phyloP scores from a whole-genome alignment of 2,888 invertebrate species.

The Sylvicola cinctus region DNA sequence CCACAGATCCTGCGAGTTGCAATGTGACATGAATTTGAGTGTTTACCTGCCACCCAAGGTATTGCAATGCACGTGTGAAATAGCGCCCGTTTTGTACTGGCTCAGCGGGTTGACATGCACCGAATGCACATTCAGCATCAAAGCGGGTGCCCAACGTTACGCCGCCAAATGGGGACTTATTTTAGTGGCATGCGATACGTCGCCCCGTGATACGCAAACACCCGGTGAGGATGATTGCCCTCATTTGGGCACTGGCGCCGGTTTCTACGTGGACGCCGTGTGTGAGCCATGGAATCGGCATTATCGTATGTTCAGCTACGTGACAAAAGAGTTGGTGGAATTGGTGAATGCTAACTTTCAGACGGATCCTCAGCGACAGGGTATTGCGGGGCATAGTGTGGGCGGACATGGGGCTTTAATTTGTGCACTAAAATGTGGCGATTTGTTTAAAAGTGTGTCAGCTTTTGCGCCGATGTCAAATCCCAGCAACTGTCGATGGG shows the following conservation, averaged over 20 bases:
- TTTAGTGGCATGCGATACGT: conserved; percentile 89
- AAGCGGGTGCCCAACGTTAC: conserved; percentile 84
- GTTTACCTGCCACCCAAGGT: conserved; percentile 66
- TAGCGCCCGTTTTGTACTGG: conserved; percentile 80
- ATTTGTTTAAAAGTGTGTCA: conserved; percentile 68
- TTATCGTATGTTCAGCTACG: conserved; percentile 88
- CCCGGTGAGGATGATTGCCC: conserved; percentile 79
- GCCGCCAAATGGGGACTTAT: conserved; percentile 72
- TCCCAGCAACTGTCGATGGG: conserved; percentile 71
- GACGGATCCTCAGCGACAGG: conserved; percentile 33
- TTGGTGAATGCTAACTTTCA: conserved; percentile 59
- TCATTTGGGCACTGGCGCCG: conserved; percentile 91
- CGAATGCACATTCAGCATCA: conserved; percentile 88
- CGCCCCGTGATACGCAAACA: conserved; percentile 74
- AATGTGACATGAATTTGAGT: conserved; percentile 86
- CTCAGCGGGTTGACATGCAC: conserved; percentile 84
- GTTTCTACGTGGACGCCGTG: conserved; percentile 87
- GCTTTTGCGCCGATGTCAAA: conserved; percentile 92
- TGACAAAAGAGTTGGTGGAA: conserved; percentile 67
- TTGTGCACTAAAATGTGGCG: conserved; percentile 77
- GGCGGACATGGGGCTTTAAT: conserved; percentile 94
- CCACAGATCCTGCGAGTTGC: conserved; percentile 55
- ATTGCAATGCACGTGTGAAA: conserved; percentile 16
- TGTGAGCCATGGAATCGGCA: conserved; percentile 79
- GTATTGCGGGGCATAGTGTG: conserved; percentile 80